Evolutionary conservation across 2,113 vertebrate species (phyloP).

Genomic region (Eudyptes chrysolophus): DNA sequence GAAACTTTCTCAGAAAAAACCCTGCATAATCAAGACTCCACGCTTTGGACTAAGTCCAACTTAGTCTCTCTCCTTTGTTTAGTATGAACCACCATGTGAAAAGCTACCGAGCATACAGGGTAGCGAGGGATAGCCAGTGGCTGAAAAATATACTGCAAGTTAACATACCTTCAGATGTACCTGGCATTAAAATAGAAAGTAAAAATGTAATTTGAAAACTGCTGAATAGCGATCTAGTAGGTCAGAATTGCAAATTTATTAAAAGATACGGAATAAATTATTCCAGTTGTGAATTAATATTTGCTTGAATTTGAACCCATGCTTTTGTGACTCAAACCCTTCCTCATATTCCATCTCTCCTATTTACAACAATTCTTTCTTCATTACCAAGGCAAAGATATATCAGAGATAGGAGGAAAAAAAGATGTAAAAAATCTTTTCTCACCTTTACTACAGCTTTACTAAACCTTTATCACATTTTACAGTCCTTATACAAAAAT

Average conservation of each 20-base stretch:
- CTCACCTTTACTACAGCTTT: neutral
- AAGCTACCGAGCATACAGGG: neutral
- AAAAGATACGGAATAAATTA: neutral
- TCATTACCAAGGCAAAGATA: neutral
- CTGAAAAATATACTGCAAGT: neutral
- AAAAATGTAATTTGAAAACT: neutral
- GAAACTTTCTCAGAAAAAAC: neutral
- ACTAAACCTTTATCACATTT: neutral
- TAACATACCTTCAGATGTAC: neutral
- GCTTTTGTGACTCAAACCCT: neutral
- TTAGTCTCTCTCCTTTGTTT: neutral
- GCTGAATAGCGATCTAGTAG: neutral
- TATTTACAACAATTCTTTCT: neutral
- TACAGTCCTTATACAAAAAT: neutral
- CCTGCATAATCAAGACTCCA: neutral
- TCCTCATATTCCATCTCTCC: neutral
- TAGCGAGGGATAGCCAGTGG: neutral
- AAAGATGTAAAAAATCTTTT: neutral
- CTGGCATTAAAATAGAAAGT: neutral
- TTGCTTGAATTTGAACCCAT: neutral
- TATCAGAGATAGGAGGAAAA: fast-evolving
- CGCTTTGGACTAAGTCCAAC: neutral
- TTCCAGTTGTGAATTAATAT: neutral
- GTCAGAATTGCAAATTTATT: neutral
- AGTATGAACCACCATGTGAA: neutral